These are phyloP conservation scores for Diacarnus erythraeanus DNA, from an alignment of 37 sponge, comb jelly and placozoan genomes.

Conservation along the genomic window DNA sequence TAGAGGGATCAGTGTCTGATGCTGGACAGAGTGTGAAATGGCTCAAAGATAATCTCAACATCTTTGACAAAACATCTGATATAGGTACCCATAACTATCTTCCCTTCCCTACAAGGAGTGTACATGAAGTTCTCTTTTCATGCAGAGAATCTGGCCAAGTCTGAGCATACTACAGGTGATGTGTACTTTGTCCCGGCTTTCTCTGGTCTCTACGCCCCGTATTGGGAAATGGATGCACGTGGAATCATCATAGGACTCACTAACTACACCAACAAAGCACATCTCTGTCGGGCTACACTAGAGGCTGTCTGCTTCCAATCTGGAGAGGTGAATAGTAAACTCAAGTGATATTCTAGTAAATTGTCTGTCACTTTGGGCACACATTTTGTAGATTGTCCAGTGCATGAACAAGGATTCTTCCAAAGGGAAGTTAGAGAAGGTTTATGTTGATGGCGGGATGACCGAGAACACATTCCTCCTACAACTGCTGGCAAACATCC, in stretches of 20 bases:
- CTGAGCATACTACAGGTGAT: conserved; percentile 76
- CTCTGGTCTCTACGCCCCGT: conserved; percentile 94
- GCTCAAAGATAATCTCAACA: conserved; percentile 80
- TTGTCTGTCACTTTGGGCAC: conserved; percentile 6
- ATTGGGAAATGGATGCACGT: conserved; percentile 96
- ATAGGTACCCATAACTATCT: conserved; percentile 56
- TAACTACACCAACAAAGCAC: conserved; percentile 72
- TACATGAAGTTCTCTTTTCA: background rate
- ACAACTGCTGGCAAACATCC: conserved; percentile 86
- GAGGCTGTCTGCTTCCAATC: conserved; percentile 95
- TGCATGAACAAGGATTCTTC: conserved; percentile 91
- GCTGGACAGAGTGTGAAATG: conserved; percentile 94
- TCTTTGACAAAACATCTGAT: conserved; percentile 67
- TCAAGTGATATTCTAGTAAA: no score
- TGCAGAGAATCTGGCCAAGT: conserved; percentile 66
- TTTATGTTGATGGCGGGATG: conserved; percentile 96
- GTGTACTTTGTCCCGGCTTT: conserved; percentile 99
- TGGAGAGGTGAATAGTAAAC: conserved; percentile 61
- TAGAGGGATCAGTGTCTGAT: conserved; percentile 96
- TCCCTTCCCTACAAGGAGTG: conserved; percentile 1
- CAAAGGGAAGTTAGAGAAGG: conserved; percentile 41
- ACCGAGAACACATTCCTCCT: conserved; percentile 73
- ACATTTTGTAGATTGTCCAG: conserved; percentile 81
- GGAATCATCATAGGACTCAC: conserved; percentile 96
- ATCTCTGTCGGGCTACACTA: conserved; percentile 88